Percentiles rank a stretch among this genome's conserved stretches.
Evolutionary conservation across 2,888 invertebrate species (phyloP).

Genomic region (Hypselothyrea guttata): DNA sequence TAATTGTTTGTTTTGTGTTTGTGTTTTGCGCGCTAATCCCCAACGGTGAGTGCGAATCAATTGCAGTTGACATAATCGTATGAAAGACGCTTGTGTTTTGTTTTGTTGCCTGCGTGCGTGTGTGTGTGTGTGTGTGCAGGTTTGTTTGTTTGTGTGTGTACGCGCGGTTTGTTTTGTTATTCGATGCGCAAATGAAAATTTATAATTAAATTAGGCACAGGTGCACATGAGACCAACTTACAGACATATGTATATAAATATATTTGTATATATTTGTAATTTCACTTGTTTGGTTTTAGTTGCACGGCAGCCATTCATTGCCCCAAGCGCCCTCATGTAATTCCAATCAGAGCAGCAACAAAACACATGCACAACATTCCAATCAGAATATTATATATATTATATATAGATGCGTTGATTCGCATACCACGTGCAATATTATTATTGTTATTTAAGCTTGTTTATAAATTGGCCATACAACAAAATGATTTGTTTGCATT

Average conservation of each 20-base stretch:
- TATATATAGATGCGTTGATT: not conserved
- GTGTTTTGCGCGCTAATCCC: conserved; percentile 62
- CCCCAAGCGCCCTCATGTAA: not conserved
- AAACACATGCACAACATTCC: too few relatives aligned
- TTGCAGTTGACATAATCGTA: conserved; percentile 1
- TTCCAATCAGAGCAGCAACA: conserved; percentile 13
- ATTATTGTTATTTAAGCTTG: conserved; percentile 15
- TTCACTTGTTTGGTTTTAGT: too few relatives aligned
- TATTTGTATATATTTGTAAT: conserved; percentile 3
- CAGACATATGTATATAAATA: not conserved
- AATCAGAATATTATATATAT: conserved; percentile 1
- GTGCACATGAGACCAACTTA: conserved; percentile 16
- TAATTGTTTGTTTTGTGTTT: conserved; percentile 63
- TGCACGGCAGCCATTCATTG: conserved; percentile 18
- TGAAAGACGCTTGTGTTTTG: conserved; percentile 20
- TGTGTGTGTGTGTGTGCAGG: conserved; percentile 6
- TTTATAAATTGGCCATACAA: conserved; percentile 22
- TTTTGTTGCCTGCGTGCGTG: conserved; percentile 24
- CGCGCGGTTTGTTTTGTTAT: conserved; percentile 62
- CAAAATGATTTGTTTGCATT: conserved; percentile 10
- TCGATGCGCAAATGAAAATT: conserved; percentile 53
- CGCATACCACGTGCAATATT: not conserved
- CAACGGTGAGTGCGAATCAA: conserved; percentile 47
- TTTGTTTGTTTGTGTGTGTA: conserved; percentile 13
- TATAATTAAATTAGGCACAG: conserved; percentile 58